Conservation (phyloP, 2,113 vertebrate species). For the Lonchura striata region DNA sequence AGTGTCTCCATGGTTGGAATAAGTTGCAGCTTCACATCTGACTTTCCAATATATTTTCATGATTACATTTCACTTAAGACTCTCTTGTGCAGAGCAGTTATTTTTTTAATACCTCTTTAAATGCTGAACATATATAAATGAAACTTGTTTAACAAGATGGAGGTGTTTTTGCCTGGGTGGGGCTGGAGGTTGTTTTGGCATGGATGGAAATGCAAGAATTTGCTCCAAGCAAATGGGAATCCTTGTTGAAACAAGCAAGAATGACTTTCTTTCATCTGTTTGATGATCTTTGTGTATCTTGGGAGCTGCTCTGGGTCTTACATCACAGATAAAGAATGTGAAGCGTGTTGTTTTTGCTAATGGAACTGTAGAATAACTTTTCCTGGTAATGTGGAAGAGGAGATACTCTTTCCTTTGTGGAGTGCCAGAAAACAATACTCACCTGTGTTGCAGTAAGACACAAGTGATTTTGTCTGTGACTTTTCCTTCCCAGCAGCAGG, state of each 20-base stretch:
- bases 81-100: neutral
- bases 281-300: neutral
- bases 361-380: neutral
- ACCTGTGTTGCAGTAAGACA: neutral
- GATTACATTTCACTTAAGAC: neutral
- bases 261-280: neutral
- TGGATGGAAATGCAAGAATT: neutral
- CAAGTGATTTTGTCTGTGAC: neutral
- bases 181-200: neutral
- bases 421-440: neutral
- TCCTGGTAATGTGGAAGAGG: neutral
- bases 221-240: constrained; percentile 29
- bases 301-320: neutral
- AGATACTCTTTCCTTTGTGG: neutral
- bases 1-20: neutral
- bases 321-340: neutral
- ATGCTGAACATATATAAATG: neutral
- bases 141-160: constrained; percentile 28
- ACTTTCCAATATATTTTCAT: neutral
- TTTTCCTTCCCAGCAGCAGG: neutral
- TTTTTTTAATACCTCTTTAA: neutral
- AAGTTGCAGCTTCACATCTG: neutral
- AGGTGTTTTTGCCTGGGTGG: neutral
- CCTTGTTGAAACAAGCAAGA: constrained; percentile 41
- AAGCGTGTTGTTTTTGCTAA: neutral